Evolutionary conservation across 2,113 vertebrate species (phyloP).

Genomic region (Uria aalge): DNA sequence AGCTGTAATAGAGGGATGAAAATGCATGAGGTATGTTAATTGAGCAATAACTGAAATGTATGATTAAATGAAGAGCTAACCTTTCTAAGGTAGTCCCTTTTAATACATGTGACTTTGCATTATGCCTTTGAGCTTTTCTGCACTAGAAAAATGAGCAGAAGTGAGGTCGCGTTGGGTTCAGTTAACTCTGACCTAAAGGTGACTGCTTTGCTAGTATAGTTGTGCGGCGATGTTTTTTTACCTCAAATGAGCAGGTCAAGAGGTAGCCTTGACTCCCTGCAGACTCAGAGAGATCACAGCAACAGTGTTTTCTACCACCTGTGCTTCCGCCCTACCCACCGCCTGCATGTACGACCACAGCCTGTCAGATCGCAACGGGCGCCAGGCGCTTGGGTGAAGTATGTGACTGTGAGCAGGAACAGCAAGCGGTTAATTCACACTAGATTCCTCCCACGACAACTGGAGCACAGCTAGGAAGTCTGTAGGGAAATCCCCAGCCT

Average conservation of each 20-base stretch:
- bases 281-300: neutral
- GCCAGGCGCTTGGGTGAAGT: rapidly evolving
- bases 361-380: rapidly evolving
- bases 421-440: neutral
- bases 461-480: neutral
- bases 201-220: neutral
- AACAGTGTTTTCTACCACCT: neutral
- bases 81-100: constrained; percentile 32
- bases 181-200: neutral
- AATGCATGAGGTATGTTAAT: constrained; percentile 29
- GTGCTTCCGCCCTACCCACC: neutral
- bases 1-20: constrained; percentile 6
- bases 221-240: neutral
- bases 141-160: neutral
- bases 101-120: neutral
- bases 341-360: neutral
- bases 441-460: neutral
- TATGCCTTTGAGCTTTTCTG: constrained; percentile 25
- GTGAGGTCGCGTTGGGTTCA: neutral
- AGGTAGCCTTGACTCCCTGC: neutral
- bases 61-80: constrained; percentile 47
- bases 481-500: neutral
- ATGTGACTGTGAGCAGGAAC: neutral
- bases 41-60: constrained; percentile 49
- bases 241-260: neutral